Percentiles rank a stretch among this genome's conserved stretches.
Conservation (phyloP, 2,888 invertebrate species). For the Scrobipalpa atriplicella region DNA sequence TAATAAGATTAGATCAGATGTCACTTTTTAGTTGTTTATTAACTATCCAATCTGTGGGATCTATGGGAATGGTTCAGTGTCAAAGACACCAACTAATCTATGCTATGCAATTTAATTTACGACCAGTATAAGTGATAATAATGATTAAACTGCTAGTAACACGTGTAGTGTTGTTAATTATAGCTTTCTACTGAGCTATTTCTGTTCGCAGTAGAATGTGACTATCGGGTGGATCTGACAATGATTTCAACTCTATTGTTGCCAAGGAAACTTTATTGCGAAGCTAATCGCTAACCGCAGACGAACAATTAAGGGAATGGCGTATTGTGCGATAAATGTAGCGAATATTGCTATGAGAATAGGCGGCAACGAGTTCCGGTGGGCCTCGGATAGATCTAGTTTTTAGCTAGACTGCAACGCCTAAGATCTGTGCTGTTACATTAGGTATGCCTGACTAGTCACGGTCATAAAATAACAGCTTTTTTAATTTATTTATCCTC, state of each 20-base stretch:
- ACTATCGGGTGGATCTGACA: constrained; percentile 1
- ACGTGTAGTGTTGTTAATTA: constrained; percentile 6
- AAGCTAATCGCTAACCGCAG: constrained; percentile 19
- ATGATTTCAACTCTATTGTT: constrained; percentile 18
- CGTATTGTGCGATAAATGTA: constrained; percentile 12
- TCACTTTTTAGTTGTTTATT: too few species aligned
- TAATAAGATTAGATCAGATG: too few species aligned
- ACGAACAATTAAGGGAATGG: constrained; percentile 17
- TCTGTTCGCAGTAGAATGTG: constrained; percentile 9
- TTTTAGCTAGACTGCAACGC: not conserved
- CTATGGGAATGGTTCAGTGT: too few species aligned
- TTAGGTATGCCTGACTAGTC: not conserved
- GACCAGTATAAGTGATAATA: too few species aligned
- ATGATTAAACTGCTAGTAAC: not conserved
- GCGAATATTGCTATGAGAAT: not conserved
- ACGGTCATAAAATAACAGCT: too few species aligned
- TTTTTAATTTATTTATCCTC: too few species aligned
- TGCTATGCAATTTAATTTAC: too few species aligned
- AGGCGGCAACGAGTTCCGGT: not conserved
- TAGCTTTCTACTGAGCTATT: not conserved
- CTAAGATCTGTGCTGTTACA: not conserved
- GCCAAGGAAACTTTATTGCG: constrained; percentile 13
- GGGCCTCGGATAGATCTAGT: constrained; percentile 7
- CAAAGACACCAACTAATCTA: too few species aligned
- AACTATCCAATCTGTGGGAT: too few species aligned